A percentile compares a stretch with the other conserved stretches of the same genome.
Conservation (phyloP, 2,888 invertebrate genomes). For the Troglohyphantes excavatus region DNA sequence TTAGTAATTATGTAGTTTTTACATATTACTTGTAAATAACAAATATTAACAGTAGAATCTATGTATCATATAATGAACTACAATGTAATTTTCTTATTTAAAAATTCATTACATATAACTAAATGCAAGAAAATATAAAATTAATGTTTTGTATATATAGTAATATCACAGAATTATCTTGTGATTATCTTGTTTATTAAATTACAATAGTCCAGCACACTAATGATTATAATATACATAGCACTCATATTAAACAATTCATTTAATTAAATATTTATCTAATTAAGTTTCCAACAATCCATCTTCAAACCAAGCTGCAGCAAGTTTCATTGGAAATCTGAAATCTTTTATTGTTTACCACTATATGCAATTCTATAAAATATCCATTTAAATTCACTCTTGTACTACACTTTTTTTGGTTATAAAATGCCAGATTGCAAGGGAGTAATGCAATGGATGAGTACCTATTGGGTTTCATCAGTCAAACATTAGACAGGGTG, state of each 20-base stretch:
- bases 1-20: neutral
- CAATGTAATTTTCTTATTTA: neutral
- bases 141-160: constrained; percentile 47
- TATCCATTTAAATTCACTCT: neutral
- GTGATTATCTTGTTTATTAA: constrained; percentile 27
- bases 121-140: constrained; percentile 26
- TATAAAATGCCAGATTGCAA: too few relatives aligned
- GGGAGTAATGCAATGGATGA: too few relatives aligned
- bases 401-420: too few relatives aligned
- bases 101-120: neutral
- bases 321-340: neutral
- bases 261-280: neutral
- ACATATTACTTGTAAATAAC: neutral
- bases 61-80: constrained; percentile 5
- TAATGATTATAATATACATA: constrained; percentile 1
- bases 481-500: too few relatives aligned
- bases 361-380: neutral
- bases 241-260: neutral
- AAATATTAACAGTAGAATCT: neutral
- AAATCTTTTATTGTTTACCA: neutral
- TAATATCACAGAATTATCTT: constrained; percentile 42
- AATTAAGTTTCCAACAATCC: neutral
- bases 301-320: neutral
- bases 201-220: constrained; percentile 12
- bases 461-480: too few relatives aligned